Conservation (phyloP, 2,797 vertebrate genomes). For the Spondyliosoma cantharus region DNA sequence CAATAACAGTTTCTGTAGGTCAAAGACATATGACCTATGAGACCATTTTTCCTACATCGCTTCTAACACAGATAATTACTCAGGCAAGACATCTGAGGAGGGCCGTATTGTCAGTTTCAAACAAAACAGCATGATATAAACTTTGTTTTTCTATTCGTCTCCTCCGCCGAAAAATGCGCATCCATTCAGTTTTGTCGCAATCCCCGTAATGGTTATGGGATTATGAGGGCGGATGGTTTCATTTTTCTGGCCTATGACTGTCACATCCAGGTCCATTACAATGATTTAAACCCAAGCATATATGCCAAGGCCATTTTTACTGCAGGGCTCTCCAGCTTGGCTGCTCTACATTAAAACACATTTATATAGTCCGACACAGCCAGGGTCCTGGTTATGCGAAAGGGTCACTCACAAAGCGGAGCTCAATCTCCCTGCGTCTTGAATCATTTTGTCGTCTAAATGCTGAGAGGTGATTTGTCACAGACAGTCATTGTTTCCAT, state of each 20-base stretch:
- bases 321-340: constrained; percentile 65
- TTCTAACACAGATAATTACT: constrained; percentile 72
- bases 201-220: constrained; percentile 76
- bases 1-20: constrained; percentile 79
- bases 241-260: constrained; percentile 81
- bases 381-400: constrained; percentile 61
- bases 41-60: constrained; percentile 76
- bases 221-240: constrained; percentile 79
- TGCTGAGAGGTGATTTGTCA: constrained; percentile 65
- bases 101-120: constrained; percentile 74
- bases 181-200: constrained; percentile 74
- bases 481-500: constrained; percentile 66
- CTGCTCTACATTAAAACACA: constrained; percentile 78
- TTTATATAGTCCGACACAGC: constrained; percentile 71
- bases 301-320: constrained; percentile 81
- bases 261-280: constrained; percentile 78
- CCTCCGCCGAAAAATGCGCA: constrained; percentile 55
- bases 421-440: constrained; percentile 54
- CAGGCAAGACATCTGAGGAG: constrained; percentile 66
- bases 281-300: constrained; percentile 80
- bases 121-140: constrained; percentile 73
- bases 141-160: constrained; percentile 25
- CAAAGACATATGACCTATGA: constrained; percentile 74
- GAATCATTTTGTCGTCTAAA: constrained; percentile 66
- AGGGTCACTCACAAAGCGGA: constrained; percentile 70